Conservation (phyloP, 1,140 invertebrate genomes). For the Cyclargus thomasi region DNA sequence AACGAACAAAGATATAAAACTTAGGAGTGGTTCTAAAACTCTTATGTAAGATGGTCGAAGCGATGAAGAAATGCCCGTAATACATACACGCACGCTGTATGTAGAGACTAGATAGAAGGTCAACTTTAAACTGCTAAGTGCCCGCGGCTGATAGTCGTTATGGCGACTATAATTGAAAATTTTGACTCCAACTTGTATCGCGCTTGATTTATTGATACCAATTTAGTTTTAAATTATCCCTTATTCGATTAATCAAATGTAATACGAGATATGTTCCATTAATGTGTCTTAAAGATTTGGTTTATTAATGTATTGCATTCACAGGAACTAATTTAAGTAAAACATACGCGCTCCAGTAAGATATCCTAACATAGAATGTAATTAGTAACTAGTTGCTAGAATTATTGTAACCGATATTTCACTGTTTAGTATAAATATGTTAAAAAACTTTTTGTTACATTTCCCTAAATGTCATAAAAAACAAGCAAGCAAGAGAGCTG, state of each 20-base stretch:
- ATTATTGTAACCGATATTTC: too few species aligned
- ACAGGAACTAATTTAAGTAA: neutral
- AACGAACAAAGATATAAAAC: constrained; percentile 37
- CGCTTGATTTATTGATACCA: constrained; percentile 1
- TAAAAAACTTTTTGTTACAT: too few species aligned
- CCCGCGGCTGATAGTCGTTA: neutral
- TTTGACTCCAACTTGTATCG: constrained; percentile 7
- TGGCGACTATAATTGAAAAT: constrained; percentile 11
- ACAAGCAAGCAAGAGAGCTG: too few species aligned
- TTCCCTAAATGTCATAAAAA: too few species aligned
- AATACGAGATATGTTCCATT: neutral
- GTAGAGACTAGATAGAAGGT: neutral
- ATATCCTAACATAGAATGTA: too few species aligned
- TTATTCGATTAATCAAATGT: constrained; percentile 3
- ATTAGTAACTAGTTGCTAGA: too few species aligned
- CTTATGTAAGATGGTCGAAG: constrained; percentile 27
- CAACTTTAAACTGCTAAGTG: constrained; percentile 11
- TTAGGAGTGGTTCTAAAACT: constrained; percentile 33
- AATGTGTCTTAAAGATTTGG: neutral
- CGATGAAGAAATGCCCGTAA: constrained; percentile 25
- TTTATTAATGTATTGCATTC: neutral
- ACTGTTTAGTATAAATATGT: too few species aligned
- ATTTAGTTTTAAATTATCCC: constrained; percentile 1
- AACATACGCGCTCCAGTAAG: too few species aligned
- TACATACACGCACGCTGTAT: neutral